Base-by-base conservation (phyloP, 2,888 invertebrate species). In the Eupithecia vulgata region DNA sequence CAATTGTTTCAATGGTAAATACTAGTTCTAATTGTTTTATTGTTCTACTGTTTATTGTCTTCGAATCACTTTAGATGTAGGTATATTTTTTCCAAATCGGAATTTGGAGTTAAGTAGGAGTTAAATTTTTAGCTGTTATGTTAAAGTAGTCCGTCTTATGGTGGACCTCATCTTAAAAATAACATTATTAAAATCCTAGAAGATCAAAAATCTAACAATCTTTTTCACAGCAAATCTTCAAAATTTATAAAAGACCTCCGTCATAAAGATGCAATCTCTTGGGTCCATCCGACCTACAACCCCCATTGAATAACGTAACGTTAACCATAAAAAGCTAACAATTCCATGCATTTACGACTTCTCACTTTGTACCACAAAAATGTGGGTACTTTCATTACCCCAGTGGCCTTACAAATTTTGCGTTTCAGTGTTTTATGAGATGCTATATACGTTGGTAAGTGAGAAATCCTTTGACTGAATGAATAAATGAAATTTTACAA, bases 331-430 rank as follows among this genome's bases (percentile, higher is more conserved):
- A 89, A 86, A 80, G 83, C 82, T 84, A 64, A 87, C 86, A 85
- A 82, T 80, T 81, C 84, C 83, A 83, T 85, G 84, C 85, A 85
- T 88, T 87, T 84, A 86, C 85, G 86, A 83, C 80, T 79, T 81
- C 80, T 80, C 81, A 79, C 82, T 83, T 79, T 78, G 77, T 79
- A 78, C 80, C 78, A 78, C 78, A 76, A 78, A 34, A 64, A 65
- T n/a, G 40, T 64, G n/a, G n/a, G 13, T 65, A 42, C 62, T 64
- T 65, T 37, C 40, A 15, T 37, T 64, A 64, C n/a, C 62, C 25
- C 34, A 35, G 64, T 71, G 65, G 65, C 65, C 30, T 69, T 45
- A 66, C 30, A 59, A 35, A 59, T 65, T 69, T 66, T 25, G 40
- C 4, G 12, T 13, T 10, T 15, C 34, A 13, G 10, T 64, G n/a